phyloP scores from a whole-genome alignment of 2,888 invertebrate genomes.

The Leucophora obtusa region DNA sequence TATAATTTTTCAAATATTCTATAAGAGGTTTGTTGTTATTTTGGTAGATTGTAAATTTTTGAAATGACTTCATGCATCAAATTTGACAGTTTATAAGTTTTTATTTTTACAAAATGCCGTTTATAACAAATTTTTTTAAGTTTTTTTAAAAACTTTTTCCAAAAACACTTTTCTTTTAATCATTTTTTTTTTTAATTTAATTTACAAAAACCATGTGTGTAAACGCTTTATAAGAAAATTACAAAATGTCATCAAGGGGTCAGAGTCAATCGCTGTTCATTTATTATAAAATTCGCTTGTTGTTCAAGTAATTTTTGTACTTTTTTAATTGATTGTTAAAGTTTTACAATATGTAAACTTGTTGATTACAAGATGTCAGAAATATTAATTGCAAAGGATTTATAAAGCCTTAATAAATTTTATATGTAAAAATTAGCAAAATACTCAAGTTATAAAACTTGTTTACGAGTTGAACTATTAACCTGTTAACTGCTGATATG shows the following conservation, averaged over 20 bases:
- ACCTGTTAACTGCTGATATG: no score
- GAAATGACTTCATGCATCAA: slow-evolving; percentile 57
- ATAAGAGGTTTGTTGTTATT: slow-evolving; percentile 21
- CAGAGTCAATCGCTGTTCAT: slow-evolving; percentile 28
- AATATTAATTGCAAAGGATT: no score
- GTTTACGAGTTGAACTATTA: no score
- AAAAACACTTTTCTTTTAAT: slow-evolving; percentile 11
- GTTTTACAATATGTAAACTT: not conserved
- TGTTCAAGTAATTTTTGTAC: not conserved
- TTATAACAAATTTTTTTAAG: not conserved
- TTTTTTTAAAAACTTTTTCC: not conserved
- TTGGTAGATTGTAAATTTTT: slow-evolving; percentile 17
- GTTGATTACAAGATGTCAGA: no score
- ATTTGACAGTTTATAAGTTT: slow-evolving; percentile 55
- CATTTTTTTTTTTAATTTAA: not conserved
- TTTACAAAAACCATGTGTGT: slow-evolving; percentile 20
- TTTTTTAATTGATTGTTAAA: slow-evolving; percentile 6
- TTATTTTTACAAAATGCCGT: slow-evolving; percentile 36
- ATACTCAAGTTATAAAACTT: no score
- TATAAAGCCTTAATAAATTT: no score
- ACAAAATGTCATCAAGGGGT: slow-evolving; percentile 42
- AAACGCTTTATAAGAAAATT: slow-evolving; percentile 8
- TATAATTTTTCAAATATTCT: slow-evolving; percentile 7
- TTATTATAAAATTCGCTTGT: slow-evolving; percentile 14
- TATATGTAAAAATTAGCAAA: no score